phyloP scores from a whole-genome alignment of 2,797 vertebrate genomes.

The Myiothlypis coronata region DNA sequence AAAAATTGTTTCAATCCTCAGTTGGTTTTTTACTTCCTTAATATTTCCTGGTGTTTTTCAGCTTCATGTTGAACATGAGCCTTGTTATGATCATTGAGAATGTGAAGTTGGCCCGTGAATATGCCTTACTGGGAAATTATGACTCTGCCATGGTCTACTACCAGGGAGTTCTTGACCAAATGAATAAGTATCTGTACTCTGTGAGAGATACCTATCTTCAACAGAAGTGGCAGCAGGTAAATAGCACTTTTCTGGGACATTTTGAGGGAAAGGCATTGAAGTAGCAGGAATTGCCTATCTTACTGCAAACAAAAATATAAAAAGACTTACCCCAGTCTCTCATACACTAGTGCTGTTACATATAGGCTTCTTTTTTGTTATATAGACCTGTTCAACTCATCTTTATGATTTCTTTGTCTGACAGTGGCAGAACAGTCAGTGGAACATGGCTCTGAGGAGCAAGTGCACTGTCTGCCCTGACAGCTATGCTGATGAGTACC shows the following conservation, averaged over 20 bases:
- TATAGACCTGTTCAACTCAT: background rate
- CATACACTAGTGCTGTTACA: background rate
- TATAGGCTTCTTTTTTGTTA: background rate
- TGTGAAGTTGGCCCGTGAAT: constrained; percentile 94
- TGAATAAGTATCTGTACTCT: constrained; percentile 87
- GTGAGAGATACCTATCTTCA: constrained; percentile 85
- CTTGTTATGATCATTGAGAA: constrained; percentile 94
- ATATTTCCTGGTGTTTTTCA: background rate
- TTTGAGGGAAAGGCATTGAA: background rate
- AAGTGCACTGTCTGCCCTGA: background rate
- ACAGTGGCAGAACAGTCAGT: background rate
- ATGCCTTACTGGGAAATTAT: constrained; percentile 95
- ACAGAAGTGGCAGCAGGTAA: constrained; percentile 95
- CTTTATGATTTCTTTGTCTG: background rate
- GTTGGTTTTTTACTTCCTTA: background rate
- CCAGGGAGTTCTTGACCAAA: constrained; percentile 92
- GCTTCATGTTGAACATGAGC: constrained; percentile 85
- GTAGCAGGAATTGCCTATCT: background rate
- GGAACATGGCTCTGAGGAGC: background rate
- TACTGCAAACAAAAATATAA: background rate
- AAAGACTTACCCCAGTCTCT: background rate
- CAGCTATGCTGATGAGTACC: background rate
- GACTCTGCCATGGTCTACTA: constrained; percentile 94
- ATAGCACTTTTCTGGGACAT: background rate
- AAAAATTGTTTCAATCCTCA: background rate